Conservation (phyloP, 2,113 vertebrate genomes). For the Elaphurus davidianus region DNA sequence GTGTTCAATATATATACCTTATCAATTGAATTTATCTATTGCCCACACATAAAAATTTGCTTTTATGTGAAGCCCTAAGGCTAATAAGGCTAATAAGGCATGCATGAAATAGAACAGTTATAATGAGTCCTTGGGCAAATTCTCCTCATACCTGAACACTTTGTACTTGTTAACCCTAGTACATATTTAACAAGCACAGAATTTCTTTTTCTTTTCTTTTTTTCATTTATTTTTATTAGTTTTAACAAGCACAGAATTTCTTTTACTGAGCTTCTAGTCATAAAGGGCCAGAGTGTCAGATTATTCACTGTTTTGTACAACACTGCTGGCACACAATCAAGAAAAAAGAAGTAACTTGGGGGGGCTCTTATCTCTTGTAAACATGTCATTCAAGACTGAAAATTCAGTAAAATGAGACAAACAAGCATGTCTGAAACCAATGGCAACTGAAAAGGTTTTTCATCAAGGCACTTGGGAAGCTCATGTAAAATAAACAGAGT, state of each 20-base stretch:
- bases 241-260: background rate
- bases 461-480: background rate
- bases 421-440: background rate
- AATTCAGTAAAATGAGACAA: background rate
- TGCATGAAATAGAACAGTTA: background rate
- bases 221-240: no score
- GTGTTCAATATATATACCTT: background rate
- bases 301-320: background rate
- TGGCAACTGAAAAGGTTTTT: background rate
- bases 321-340: background rate
- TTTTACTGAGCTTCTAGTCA: background rate
- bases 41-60: background rate
- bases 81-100: background rate
- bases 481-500: background rate
- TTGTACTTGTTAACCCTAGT: background rate
- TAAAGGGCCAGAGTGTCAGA: background rate
- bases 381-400: background rate
- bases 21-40: background rate
- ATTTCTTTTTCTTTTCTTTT: background rate
- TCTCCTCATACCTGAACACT: background rate
- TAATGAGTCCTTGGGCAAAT: background rate
- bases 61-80: background rate
- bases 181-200: background rate
- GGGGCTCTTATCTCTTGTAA: background rate
- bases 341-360: background rate